These are phyloP conservation scores for Melipona beecheii DNA, from an alignment of 2,888 invertebrate genomes.

Conservation along the genomic window DNA sequence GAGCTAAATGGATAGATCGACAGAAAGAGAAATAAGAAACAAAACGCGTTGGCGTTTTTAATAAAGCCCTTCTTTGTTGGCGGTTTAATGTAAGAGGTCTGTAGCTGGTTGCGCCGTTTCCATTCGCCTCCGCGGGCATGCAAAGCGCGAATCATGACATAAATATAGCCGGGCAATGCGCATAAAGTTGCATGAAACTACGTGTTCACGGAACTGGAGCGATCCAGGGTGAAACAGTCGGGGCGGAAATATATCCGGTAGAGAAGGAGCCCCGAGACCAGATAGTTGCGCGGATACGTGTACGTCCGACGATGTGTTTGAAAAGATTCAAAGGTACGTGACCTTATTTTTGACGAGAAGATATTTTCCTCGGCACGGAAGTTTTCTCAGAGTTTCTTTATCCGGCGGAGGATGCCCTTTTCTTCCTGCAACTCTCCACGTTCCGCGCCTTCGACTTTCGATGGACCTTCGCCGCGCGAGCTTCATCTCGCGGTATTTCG, in stretches of 20 bases:
- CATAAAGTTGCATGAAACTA: constrained; percentile 49
- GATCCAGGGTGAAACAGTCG: constrained; percentile 54
- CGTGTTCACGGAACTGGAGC: constrained; percentile 52
- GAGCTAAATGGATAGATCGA: neutral
- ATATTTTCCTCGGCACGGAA: constrained; percentile 7
- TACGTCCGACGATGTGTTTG: constrained; percentile 29
- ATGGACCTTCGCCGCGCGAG: neutral
- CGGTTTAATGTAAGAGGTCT: constrained; percentile 11
- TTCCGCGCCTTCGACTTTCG: neutral
- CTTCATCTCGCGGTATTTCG: too few species aligned
- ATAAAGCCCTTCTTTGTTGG: constrained; percentile 31
- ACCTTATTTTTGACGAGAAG: constrained; percentile 46
- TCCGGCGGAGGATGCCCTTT: constrained; percentile 7
- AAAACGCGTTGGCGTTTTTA: neutral
- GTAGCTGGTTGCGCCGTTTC: constrained; percentile 15
- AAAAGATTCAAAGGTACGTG: constrained; percentile 56
- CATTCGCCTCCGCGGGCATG: constrained; percentile 26
- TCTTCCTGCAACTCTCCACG: neutral
- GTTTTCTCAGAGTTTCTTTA: constrained; percentile 2
- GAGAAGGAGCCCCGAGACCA: constrained; percentile 3
- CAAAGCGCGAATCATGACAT: constrained; percentile 34
- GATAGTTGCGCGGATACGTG: constrained; percentile 36
- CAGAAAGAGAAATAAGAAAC: neutral
- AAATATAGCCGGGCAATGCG: constrained; percentile 41
- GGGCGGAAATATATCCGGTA: constrained; percentile 60